Base-by-base conservation (phyloP, 2,888 invertebrate genomes). In the Microdon myrmicae region DNA sequence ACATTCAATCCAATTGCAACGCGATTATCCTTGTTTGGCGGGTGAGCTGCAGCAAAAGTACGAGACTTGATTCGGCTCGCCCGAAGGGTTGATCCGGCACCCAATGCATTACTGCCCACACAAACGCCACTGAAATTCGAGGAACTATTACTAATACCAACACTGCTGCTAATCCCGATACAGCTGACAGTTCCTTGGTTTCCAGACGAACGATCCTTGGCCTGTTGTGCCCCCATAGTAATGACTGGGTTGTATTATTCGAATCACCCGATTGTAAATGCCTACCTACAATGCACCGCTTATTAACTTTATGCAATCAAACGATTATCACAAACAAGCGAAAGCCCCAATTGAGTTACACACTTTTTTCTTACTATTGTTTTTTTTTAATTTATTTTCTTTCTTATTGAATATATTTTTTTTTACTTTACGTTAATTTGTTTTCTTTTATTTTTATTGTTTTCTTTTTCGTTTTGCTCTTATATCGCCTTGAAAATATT, bases 191-290 rank as follows among this genome's bases (percentile, higher is more conserved):
- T 75, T 60, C 73, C 72, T 59, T 74, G 75, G 54, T 74, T 74
- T 6, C 77, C 75, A 54, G 77, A 77, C 47, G 78, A 78, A 79
- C 91, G 88, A 84, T 94, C 94, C 83, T 94, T 94, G 80, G 90
- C 92, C 85, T 92, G 94, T 86, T 94, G 94, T 79, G 93, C 93
- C 81, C 94, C 94, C 94, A 94, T 94, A 51, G 38, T 67, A 53
- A 43, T 35, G 43, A 43, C 37, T 34, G 28, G 14, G 48, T 80
- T 78, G 77, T 75, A 80, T 75, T 25, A 25, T 17, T 19, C 10
- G 28, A 56, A 51, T 56, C 53, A 69, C 68, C 69, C 61, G 44
- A 10, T 49, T 13, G 4, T 17, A 9, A 35, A 43, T 14, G 29
- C 12, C 7, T 16, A 13, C 17, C 34, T 22, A 39, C 7, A 39